Conservation (phyloP, 2,888 invertebrate genomes). For the Silvanus unidentatus region DNA sequence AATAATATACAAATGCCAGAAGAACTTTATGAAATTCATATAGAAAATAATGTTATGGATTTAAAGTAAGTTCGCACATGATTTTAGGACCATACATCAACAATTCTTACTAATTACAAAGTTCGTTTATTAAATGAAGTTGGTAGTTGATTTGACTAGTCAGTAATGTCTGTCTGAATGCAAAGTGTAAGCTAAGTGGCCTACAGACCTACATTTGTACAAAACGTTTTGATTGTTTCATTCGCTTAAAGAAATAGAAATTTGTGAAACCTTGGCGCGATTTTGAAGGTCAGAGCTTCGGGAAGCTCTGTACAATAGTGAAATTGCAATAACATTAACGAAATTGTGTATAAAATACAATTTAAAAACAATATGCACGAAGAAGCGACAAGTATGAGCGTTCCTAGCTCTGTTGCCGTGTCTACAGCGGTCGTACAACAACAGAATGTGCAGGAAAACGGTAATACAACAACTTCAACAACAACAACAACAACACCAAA, state of each 20-base stretch:
- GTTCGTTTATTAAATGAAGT: slow-evolving; percentile 47
- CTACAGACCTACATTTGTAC: slow-evolving; percentile 82
- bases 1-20: not conserved
- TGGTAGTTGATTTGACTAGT: slow-evolving; percentile 63
- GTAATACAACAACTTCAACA: slow-evolving; percentile 31
- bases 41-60: not conserved
- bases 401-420: slow-evolving; percentile 60
- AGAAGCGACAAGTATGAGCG: slow-evolving; percentile 64
- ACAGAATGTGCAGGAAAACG: slow-evolving; percentile 39
- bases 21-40: not conserved
- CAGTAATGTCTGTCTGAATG: slow-evolving; percentile 69
- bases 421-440: slow-evolving; percentile 47
- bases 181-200: slow-evolving; percentile 82
- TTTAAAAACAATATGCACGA: slow-evolving; percentile 52
- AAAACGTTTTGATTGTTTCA: slow-evolving; percentile 55
- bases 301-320: slow-evolving; percentile 45
- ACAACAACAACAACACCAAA: slow-evolving; percentile 28
- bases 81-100: too few species aligned
- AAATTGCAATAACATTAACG: slow-evolving; percentile 43
- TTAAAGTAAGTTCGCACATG: too few species aligned
- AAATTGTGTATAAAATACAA: slow-evolving; percentile 43
- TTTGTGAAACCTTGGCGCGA: slow-evolving; percentile 47
- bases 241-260: slow-evolving; percentile 47
- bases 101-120: not conserved
- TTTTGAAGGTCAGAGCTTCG: slow-evolving; percentile 47